phyloP scores from a whole-genome alignment of 2,113 vertebrate species.

The Calidris pygmaea region DNA sequence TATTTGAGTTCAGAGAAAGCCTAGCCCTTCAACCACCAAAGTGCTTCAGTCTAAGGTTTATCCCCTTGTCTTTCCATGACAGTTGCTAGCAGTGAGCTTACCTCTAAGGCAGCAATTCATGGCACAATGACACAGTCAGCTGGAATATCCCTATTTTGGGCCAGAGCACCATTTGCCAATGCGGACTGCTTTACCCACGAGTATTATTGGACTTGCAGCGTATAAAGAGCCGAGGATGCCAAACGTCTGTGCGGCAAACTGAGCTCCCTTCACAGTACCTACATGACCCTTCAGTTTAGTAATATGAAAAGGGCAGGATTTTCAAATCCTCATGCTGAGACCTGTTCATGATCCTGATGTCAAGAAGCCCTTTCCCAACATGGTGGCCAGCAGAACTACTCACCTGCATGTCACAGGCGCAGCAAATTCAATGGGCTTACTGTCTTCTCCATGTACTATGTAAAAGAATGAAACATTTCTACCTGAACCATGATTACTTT shows the following conservation, averaged over 20 bases:
- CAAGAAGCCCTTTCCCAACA: not conserved
- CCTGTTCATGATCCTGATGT: not conserved
- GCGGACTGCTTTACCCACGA: not conserved
- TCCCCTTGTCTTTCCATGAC: not conserved
- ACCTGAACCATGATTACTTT: not conserved
- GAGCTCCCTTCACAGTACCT: not conserved
- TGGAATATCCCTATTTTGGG: not conserved
- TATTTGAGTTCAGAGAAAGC: not conserved
- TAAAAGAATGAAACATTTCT: not conserved
- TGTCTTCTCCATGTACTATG: not conserved
- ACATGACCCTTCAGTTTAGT: not conserved
- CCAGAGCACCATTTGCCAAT: not conserved
- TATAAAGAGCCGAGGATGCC: not conserved
- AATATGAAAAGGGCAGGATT: not conserved
- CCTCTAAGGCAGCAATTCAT: not conserved
- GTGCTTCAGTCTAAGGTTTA: not conserved
- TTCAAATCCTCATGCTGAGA: not conserved
- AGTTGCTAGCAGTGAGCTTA: not conserved
- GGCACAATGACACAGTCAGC: not conserved
- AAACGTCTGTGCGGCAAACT: fast-evolving
- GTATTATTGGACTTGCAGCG: fast-evolving
- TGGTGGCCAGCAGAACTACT: not conserved
- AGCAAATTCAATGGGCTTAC: not conserved
- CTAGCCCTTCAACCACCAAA: not conserved
- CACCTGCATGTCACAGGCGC: not conserved